phyloP scores from a whole-genome alignment of 2,888 invertebrate genomes.

The Augiades crinisus region DNA sequence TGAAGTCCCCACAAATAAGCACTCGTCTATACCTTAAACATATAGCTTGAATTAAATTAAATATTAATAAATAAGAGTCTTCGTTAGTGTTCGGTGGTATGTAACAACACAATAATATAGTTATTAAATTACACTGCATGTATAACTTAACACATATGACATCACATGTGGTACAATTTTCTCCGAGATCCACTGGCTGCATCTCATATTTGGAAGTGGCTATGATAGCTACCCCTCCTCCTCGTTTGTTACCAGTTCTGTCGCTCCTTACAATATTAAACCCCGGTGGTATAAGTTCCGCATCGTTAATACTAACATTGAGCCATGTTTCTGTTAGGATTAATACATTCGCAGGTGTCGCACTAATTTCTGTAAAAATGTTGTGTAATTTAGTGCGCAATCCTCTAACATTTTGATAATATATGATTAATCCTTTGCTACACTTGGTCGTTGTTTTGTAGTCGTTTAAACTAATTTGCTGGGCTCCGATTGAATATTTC shows the following conservation, averaged over 20 bases:
- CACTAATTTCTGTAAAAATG: not conserved
- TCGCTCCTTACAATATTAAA: not conserved
- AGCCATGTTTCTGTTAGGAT: slow-evolving; percentile 1
- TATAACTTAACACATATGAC: not conserved
- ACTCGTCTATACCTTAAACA: not conserved
- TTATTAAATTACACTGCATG: not conserved
- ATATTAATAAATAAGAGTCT: not conserved
- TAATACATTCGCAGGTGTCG: not conserved
- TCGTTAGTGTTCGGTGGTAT: slow-evolving; percentile 1
- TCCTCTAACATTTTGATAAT: not conserved
- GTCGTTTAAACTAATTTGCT: no score
- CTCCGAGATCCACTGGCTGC: not conserved
- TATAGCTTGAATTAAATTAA: not conserved
- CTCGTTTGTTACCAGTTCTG: not conserved
- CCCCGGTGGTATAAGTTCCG: not conserved
- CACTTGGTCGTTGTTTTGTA: no score
- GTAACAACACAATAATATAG: not conserved
- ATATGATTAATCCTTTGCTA: no score
- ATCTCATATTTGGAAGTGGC: not conserved
- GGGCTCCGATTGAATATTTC: not conserved
- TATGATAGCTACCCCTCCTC: slow-evolving; percentile 5
- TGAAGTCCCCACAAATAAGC: not conserved
- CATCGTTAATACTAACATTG: not conserved
- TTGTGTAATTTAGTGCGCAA: slow-evolving; percentile 1
- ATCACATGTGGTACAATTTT: not conserved